Evolutionary conservation across 2,797 vertebrate species (phyloP), one percentile per base, ranked within the genome.

Genomic region (Agapornis canus): DNA sequence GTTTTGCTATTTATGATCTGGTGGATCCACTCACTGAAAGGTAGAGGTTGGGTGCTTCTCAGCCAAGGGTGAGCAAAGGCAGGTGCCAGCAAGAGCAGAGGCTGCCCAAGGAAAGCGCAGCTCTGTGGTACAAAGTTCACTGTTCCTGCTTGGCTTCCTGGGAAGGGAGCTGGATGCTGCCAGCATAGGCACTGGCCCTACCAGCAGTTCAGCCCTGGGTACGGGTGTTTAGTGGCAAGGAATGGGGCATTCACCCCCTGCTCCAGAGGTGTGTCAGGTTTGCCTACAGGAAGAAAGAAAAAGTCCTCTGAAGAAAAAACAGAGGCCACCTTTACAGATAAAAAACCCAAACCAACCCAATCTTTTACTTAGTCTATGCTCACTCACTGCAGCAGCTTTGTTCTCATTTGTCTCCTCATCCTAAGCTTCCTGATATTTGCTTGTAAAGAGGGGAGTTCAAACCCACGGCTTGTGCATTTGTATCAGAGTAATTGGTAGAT

Each of bases 161-260:
- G 35, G 15, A 63, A 51, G 1, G 0, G 6, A 6, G 29, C 4
- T 7, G 63, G 26, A 35, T 14, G 20, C 14, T 2, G 1, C 48
- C 20, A 2, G 1, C 19, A 25, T 16, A 47, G 23, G 21, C 1
- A 0, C 37, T 1, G 2, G 4, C 8, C 35, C 19, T 12, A 9
- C 25, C 1, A 1, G 11, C 13, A 0, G 13, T n/a, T 13, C 16
- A 4, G 7, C 12, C 23, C 32, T 0, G 2, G 5, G 17, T 15
- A 12, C 12, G 3, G 6, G 57, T 5, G 15, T 10, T 32, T 6
- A 0, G 4, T 0, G 3, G 17, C 1, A 2, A 8, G 2, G 1
- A 1, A 10, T 2, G 8, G 14, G 31, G 43, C 19, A 17, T 14
- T 17, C 31, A 17, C 1, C 2, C 13, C 11, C 11, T 0, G 5